A percentile compares a stretch with the other conserved stretches of the same genome.
Evolutionary conservation across 2,888 invertebrate species (phyloP).

Genomic region (Metellina segmentata): DNA sequence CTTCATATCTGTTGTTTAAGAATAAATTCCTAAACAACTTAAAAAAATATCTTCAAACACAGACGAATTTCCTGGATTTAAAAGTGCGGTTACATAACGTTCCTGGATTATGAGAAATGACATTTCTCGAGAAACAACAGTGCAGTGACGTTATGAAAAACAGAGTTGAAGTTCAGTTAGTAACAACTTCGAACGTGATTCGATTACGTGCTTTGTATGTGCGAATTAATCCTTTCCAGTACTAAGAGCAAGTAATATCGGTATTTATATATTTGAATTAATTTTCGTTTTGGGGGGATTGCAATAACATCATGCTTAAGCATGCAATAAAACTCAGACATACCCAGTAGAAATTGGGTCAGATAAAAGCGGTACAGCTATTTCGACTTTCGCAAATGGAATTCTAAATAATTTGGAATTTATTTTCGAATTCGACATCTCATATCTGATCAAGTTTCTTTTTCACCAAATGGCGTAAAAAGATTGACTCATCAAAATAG

Average conservation of each 20-base stretch:
- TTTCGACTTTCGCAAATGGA: neutral
- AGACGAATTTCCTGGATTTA: slow-evolving; percentile 45
- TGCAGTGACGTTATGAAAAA: slow-evolving; percentile 6
- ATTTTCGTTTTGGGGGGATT: too few relatives aligned
- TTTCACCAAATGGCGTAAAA: slow-evolving; percentile 28
- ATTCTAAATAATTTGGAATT: slow-evolving; percentile 9
- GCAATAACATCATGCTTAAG: too few relatives aligned
- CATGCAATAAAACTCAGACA: too few relatives aligned
- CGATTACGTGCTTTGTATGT: too few relatives aligned
- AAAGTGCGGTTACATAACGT: slow-evolving; percentile 24
- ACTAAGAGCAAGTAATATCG: too few relatives aligned
- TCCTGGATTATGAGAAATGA: slow-evolving; percentile 8
- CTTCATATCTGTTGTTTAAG: slow-evolving; percentile 16
- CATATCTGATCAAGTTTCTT: slow-evolving; percentile 19
- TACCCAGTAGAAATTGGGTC: too few relatives aligned
- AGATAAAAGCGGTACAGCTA: too few relatives aligned
- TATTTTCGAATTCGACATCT: slow-evolving; percentile 13
- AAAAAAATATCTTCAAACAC: slow-evolving; percentile 3
- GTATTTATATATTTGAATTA: too few relatives aligned
- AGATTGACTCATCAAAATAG: slow-evolving; percentile 21
- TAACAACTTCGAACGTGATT: neutral
- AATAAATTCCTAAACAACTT: neutral
- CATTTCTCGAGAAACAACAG: slow-evolving; percentile 4
- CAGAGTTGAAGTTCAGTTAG: neutral
- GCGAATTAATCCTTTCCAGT: too few relatives aligned